Base-by-base conservation (phyloP, 2,888 invertebrate genomes). In the Drosophila subsilvestris region DNA sequence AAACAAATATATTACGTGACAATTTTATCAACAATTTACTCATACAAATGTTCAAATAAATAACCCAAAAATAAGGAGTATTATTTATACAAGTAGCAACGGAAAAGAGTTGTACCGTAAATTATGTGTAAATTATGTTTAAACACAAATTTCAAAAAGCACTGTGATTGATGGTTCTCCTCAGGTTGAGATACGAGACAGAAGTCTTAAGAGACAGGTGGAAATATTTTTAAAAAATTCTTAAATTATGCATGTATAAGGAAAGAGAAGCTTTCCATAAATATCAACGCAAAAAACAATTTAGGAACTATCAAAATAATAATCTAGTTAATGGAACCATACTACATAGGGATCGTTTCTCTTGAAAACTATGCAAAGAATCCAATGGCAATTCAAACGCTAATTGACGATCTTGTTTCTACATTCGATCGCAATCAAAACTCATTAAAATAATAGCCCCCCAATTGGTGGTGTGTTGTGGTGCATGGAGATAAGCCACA, bases 81-180 rank as follows among this genome's bases (percentile, higher is more conserved):
- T 82, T 79, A 56, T 71, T 80, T 80, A 72, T 80, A 68, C 69
- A 82, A 79, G 68, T 58, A 65, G 55, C 49, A 74, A 58, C 82
- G 82, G 82, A 84, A 86, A 74, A 63, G 68, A 72, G 45, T 57
- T 78, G 72, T 76, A 70, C 79, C 87, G 79, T 82, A 82, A 82
- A 82, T 82, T 62, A 70, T 74, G 63, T 48, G 59, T 67, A 74
- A 84, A 68, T 86, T 72, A 65, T 86, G 57, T 57, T 17, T 53
- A 48, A 65, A 55, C 59, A 22, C 9, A 69, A 14, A 69, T 57
- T 74, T 17, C 50, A 37, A 45, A 45, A 58, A 55, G 9, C 50
- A 58, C 44, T 74, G 80, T 69, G 76, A 86, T 82, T 72, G 72
- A 37, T 37, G 37, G 14, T n/a, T 14, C n/a, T 37, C 37, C 2